Evolutionary conservation across 2,888 invertebrate genomes (phyloP), one percentile per base, ranked within the genome.

Genomic region (Andrena haemorrhoa): DNA sequence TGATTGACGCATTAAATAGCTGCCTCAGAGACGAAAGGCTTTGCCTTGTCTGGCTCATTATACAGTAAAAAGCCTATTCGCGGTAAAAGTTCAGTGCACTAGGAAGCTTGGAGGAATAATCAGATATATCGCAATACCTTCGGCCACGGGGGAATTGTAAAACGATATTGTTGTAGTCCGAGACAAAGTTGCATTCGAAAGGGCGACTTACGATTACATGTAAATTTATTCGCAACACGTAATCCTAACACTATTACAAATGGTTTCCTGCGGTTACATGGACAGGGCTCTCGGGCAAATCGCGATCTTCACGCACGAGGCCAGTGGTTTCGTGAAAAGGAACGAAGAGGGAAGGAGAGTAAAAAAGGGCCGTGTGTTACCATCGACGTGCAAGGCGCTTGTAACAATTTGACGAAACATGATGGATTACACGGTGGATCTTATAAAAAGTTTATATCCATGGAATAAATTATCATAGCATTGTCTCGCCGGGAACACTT

Each of bases 401-500:
- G 89, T 89, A 89, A 76, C 90, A 89, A 89, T 89, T 88, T 86
- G 88, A 90, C 88, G 89, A 90, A 91, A 87, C 91, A 91, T 90
- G 91, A 91, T 91, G 90, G 91, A 92, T 91, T 90, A 89, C 90
- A 90, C 76, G 82, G 70, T 74, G 87, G 70, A 78, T 76, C 82
- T 79, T 83, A 87, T 83, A 86, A 90, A 90, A 91, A 91, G 86
- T 85, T 87, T 79, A 84, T 87, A 86, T 87, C 86, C 84, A 77
- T 49, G 84, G 91, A 91, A 92, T 89, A 90, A 91, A 91, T 91
- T 91, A 91, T 86, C 89, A 89, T 91, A 87, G 75, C 86, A 89
- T 87, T 89, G 89, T 89, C 86, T 83, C 83, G 75, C 65, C n/a
- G 35, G 58, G 33, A 41, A 56, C 51, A 41, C 29, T 20, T 79